A percentile compares a stretch with the other conserved stretches of the same genome.
Evolutionary conservation across 2,113 vertebrate genomes (phyloP).

Genomic region (Nothocercus julius): DNA sequence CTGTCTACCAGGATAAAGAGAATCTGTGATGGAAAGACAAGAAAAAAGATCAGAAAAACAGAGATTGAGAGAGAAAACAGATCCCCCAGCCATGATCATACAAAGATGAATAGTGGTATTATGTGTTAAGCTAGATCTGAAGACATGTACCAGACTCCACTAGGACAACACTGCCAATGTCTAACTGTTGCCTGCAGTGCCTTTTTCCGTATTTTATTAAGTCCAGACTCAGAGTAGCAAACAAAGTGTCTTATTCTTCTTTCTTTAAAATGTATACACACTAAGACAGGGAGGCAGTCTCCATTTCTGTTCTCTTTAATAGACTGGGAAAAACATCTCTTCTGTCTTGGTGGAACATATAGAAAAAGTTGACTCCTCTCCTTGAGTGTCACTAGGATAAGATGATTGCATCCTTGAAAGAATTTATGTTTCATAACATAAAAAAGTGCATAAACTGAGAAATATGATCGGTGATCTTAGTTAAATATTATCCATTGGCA

Average conservation of each 20-base stretch:
- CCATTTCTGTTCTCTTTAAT: not conserved
- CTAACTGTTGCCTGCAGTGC: not conserved
- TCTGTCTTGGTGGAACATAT: not conserved
- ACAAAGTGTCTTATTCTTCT: not conserved
- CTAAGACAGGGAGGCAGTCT: not conserved
- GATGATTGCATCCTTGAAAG: not conserved
- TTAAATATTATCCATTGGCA: not conserved
- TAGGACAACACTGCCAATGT: not conserved
- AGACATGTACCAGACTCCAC: not conserved
- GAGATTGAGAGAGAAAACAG: not conserved
- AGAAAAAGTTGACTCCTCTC: not conserved
- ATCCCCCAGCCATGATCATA: not conserved
- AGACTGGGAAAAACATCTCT: not conserved
- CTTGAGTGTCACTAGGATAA: not conserved
- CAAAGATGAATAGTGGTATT: not conserved
- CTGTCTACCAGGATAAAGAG: conserved; percentile 90
- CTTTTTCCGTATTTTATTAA: not conserved
- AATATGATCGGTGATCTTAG: not conserved
- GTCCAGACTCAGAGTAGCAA: not conserved
- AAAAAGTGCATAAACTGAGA: not conserved
- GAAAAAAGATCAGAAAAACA: not conserved
- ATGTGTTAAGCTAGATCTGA: not conserved
- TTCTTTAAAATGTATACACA: not conserved
- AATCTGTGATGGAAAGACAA: conserved; percentile 78
- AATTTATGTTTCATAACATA: not conserved